A percentile compares a stretch with the other conserved stretches of the same genome.
phyloP scores from a whole-genome alignment of 2,888 invertebrate species.

The Xanthorhoe designata region DNA sequence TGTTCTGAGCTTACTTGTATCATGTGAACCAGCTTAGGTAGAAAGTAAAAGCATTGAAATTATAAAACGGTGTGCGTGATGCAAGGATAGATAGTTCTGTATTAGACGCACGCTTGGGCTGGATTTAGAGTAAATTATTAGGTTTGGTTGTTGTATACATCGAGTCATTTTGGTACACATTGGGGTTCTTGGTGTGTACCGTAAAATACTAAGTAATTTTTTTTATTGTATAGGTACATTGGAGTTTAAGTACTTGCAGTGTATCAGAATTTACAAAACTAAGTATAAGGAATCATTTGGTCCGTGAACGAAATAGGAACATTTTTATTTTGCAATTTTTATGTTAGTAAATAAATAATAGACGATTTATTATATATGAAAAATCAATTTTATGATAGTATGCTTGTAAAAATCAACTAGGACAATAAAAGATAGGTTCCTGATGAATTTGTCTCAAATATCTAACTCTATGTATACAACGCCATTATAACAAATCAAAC shows the following conservation, averaged over 20 bases:
- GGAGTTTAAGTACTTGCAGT: neutral
- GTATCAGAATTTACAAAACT: neutral
- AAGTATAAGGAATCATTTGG: neutral
- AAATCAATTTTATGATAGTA: neutral
- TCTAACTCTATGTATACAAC: slow-evolving; percentile 28
- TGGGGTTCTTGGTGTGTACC: neutral
- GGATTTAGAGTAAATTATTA: slow-evolving; percentile 43
- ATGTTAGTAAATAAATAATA: neutral
- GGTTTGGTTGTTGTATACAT: slow-evolving; percentile 47
- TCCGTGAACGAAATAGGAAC: neutral
- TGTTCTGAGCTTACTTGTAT: slow-evolving; percentile 1
- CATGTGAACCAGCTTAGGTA: slow-evolving; percentile 33
- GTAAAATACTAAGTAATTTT: neutral
- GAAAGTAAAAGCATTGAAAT: slow-evolving; percentile 61
- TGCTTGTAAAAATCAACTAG: neutral
- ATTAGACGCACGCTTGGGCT: slow-evolving; percentile 58
- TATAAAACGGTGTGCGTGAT: slow-evolving; percentile 55
- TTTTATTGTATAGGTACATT: too few relatives aligned
- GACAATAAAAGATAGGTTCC: slow-evolving; percentile 16
- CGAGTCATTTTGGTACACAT: slow-evolving; percentile 12
- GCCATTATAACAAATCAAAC: slow-evolving; percentile 46
- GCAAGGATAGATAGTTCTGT: slow-evolving; percentile 51
- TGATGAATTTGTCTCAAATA: neutral
- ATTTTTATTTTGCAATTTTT: neutral
- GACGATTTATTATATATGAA: neutral